Base-by-base conservation (phyloP, 2,797 vertebrate genomes). In the Sebastes melanostomus region DNA sequence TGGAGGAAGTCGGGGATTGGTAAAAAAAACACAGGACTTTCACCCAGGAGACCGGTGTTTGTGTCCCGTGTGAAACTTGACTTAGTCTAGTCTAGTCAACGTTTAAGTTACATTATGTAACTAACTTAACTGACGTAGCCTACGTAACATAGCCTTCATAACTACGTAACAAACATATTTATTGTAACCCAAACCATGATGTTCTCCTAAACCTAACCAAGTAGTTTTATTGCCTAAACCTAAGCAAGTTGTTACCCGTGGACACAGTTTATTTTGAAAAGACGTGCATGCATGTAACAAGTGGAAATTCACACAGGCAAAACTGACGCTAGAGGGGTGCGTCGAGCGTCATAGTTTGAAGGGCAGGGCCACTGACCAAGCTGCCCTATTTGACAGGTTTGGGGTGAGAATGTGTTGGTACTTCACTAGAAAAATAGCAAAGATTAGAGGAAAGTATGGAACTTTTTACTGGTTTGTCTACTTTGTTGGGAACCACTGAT, bases 121-220 rank as follows among this genome's bases (percentile, higher is more conserved):
- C 42, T 46, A 0, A 46, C 16, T 46, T 18, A 42, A 42, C 38
- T 46, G 0, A 46, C 7, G 16, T 20, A 46, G 16, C 0, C 0
- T 46, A 46, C 42, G 6, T 27, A 58, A 16, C 13, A 6, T 58
- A 25, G 24, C 24, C 24, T 25, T 0, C 55, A 1, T 25, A 56
- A 56, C 55, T 56, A 27, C 13, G 24, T 16, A 16, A 58, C 55
- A 1, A 16, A 46, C 0, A 46, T 46, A 46, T 0, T 14, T 27
- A 58, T 27, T 58, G 24, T 12, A 14, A 58, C 30, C 20, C 9
- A 34, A 32, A 32, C 29, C 59, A 12, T 18, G 10, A 10, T 30
- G 0, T 50, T 50, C 18, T 50, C 58, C 59, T 32, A 20, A 32
- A 61, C 4, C 10, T 30, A 32, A 30, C 58, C 58, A 60, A 25